Evolutionary conservation across 2,113 vertebrate genomes (phyloP), one percentile per base, ranked within the genome.

Genomic region (Zeus faber): DNA sequence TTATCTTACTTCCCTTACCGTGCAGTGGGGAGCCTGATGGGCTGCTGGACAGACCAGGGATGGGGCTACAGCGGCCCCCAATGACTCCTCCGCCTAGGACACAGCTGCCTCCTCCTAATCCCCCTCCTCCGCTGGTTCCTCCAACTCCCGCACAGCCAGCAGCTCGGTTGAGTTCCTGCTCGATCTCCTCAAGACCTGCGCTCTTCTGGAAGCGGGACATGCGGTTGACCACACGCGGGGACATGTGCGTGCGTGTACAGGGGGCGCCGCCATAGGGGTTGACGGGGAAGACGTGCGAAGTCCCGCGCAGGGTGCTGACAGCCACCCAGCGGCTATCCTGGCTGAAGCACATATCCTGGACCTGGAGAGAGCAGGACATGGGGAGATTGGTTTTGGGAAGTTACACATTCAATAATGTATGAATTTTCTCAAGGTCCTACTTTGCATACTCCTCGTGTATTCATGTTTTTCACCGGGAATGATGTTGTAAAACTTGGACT

Each of bases 181-280:
- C 96, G 2, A 99, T 99, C 76, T 99, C 97, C 73, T 98, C 97
- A 71, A 99, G 79, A 10, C 97, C 97, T 0, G 97, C 97, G 1
- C 97, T 99, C 83, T 98, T 98, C 67, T 99, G 97, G 83, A 99
- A 99, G 51, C 96, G 94, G 64, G 95, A 98, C 92, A 99, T 95
- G 61, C 97, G 92, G 73, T 98, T 98, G 29, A 98, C 97, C 16
- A 99, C 97, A 0, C 95, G 90, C 0, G 95, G 95, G 1, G 96
- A 98, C 93, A 96, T 94, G 70, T 99, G 96, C 0, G 97, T 98
- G 5, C 96, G 91, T 10, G 95, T 93, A 1, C 96, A 98, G 29
- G 96, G 95, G 48, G 92, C 90, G 0, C 97, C 95, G 0, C 97
- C 97, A 0, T 99, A 99, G 0, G 96, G 93, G 27, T 97, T 98